Conservation (phyloP, 2,113 vertebrate species). For the Sialia sialis region DNA sequence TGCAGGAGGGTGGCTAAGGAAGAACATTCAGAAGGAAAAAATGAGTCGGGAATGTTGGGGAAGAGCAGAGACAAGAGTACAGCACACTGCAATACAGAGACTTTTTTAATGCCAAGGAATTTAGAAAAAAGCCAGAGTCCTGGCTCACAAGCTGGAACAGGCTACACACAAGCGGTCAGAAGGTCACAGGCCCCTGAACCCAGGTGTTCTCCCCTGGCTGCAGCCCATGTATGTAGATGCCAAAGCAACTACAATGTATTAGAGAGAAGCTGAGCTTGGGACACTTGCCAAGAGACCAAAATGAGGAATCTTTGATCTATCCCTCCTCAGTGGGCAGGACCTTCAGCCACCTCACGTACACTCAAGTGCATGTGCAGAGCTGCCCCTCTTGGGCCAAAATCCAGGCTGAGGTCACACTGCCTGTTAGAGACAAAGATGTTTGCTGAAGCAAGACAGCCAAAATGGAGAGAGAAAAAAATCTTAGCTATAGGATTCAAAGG, state of each 20-base stretch:
- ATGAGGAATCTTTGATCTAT: not conserved
- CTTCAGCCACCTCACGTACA: not conserved
- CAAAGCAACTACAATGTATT: not conserved
- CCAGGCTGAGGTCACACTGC: not conserved
- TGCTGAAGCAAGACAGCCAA: not conserved
- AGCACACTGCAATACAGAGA: not conserved
- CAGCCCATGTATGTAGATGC: rapidly evolving
- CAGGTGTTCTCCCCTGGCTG: not conserved
- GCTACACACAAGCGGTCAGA: not conserved
- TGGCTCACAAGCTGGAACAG: not conserved
- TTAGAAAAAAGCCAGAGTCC: not conserved
- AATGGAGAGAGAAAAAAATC: not conserved
- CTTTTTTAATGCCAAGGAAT: rapidly evolving
- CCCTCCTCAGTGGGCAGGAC: not conserved
- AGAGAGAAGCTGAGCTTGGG: not conserved
- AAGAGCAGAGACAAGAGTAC: not conserved
- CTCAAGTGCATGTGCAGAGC: not conserved
- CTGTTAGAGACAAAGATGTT: not conserved
- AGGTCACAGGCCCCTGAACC: not conserved
- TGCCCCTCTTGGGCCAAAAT: not conserved
- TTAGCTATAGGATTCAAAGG: rapidly evolving
- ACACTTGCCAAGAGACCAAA: not conserved
- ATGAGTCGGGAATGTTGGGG: not conserved
- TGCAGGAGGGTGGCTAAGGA: not conserved
- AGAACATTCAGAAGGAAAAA: not conserved